Conservation (phyloP, 2,797 vertebrate species). For the Peromyscus eremicus region DNA sequence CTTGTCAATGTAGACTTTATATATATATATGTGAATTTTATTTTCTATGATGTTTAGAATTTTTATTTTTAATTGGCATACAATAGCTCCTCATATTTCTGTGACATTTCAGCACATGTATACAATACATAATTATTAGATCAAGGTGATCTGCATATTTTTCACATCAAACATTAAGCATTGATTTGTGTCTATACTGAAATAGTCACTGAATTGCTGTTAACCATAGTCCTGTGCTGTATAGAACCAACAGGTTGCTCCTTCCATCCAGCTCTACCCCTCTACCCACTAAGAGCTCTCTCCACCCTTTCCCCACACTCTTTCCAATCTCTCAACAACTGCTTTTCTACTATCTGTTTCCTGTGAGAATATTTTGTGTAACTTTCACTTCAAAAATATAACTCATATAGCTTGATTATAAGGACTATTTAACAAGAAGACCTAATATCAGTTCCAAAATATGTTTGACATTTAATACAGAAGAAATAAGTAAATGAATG, state of each 20-base stretch:
- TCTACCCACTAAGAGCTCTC: background rate
- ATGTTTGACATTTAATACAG: background rate
- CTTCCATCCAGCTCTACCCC: background rate
- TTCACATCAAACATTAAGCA: background rate
- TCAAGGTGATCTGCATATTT: background rate
- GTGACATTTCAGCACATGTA: background rate
- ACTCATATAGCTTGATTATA: background rate
- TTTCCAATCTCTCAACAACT: background rate
- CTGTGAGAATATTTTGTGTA: background rate
- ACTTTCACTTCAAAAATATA: background rate
- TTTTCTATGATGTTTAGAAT: background rate
- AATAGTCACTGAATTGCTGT: background rate
- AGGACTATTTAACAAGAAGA: background rate
- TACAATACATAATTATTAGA: background rate
- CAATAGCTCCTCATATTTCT: background rate
- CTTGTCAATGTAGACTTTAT: background rate
- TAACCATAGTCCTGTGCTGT: background rate
- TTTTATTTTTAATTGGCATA: background rate
- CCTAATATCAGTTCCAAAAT: background rate
- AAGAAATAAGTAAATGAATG: conserved; percentile 14
- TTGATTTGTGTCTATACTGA: background rate
- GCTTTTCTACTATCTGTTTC: background rate
- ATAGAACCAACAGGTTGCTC: background rate
- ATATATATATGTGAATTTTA: background rate
- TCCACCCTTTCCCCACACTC: background rate